phyloP scores from a whole-genome alignment of 2,888 invertebrate genomes.

The Hyalella azteca region DNA sequence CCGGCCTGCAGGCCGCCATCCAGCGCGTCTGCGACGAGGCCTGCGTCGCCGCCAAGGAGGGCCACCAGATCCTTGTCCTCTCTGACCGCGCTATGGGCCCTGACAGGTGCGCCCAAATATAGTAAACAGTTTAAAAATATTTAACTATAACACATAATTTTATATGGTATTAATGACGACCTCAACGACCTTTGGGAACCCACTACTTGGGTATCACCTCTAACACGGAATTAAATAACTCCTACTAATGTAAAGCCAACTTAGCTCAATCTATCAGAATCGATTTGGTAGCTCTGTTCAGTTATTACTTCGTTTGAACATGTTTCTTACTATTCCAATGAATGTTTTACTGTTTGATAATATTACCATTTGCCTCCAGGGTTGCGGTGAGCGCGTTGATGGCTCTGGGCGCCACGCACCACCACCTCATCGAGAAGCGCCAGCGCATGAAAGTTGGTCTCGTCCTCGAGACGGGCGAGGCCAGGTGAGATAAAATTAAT shows the following conservation, averaged over 20 bases:
- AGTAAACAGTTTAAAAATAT: not conserved
- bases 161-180: constrained; percentile 1
- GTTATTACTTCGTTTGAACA: no score
- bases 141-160: not conserved
- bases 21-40: constrained; percentile 81
- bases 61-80: constrained; percentile 84
- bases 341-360: no score
- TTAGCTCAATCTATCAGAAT: no score
- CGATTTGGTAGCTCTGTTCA: no score
- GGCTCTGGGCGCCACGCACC: constrained; percentile 91
- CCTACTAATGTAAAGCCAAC: no score
- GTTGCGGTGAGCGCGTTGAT: constrained; percentile 82
- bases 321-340: no score
- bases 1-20: constrained; percentile 80
- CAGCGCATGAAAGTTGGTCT: constrained; percentile 96
- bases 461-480: constrained; percentile 94
- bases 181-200: no score
- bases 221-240: no score
- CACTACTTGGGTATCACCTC: no score
- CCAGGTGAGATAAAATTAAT: constrained; percentile 69
- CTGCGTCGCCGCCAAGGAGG: constrained; percentile 75
- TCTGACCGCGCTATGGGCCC: constrained; percentile 73
- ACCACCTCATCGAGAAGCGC: constrained; percentile 90
- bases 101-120: constrained; percentile 64
- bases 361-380: no score